Evolutionary conservation across 2,888 invertebrate genomes (phyloP), one percentile per base, ranked within the genome.

Genomic region (Syrphus vitripennis): DNA sequence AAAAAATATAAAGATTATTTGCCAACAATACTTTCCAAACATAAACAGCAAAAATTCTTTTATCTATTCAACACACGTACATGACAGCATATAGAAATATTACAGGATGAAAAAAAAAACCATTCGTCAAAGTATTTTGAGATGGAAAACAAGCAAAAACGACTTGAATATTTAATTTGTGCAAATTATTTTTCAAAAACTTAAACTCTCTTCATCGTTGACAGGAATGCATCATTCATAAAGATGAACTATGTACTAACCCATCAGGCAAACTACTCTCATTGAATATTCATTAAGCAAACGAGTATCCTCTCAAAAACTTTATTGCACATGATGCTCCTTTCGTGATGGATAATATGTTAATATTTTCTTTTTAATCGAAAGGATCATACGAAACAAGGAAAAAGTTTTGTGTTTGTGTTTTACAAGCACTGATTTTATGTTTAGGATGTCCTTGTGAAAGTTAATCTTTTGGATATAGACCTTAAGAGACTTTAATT

Each of bases 241-340:
- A 61, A 42, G 16, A 55, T 53, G 37, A 53, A 65, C 65, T 61
- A n/a, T 24, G n/a, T n/a, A n/a, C n/a, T 61, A 40, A 16, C n/a
- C 24, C 40, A 6, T 37, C n/a, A n/a, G 24, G 40, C 12, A 61
- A 61, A 61, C 50, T 69, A 21, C 14, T 37, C 26, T 40, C 69
- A 69, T 69, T 69, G 69, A 69, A 69, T 69, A 69, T 69, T 69
- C 69, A 69, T 69, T 53, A 69, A 69, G 37, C 34, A 24, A 53
- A 37, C 10, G 34, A 61, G 61, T 26, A 40, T 61, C 40, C 61
- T 40, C 26, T 24, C 42, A n/a, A 24, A 42, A 61, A 40, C 16
- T 42, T 26, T 61, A 61, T 61, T 61, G 61, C 61, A 61, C 61
- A 61, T 61, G 61, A 61, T 61, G 61, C 61, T 61, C 61, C 61